phyloP scores from a whole-genome alignment of 1,140 invertebrate genomes.

The Gonatopus flavifemur region DNA sequence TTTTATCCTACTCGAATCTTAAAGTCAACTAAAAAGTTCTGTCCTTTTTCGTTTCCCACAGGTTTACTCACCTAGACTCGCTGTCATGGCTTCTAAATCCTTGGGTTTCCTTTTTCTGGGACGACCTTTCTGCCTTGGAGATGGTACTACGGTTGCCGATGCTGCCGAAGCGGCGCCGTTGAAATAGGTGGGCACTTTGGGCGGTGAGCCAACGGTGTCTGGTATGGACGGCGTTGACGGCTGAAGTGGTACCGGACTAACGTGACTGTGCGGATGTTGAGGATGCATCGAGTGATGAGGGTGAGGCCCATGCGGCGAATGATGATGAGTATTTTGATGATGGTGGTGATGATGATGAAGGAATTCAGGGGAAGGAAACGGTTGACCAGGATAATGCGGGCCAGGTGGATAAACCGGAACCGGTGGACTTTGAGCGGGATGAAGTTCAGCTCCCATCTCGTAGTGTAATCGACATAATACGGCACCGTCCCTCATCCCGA shows the following conservation, averaged over 20 bases:
- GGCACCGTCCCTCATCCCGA: slow-evolving; percentile 83
- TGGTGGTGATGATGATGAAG: slow-evolving; percentile 55
- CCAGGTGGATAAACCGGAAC: slow-evolving; percentile 57
- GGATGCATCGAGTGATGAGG: slow-evolving; percentile 59
- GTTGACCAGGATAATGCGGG: slow-evolving; percentile 59
- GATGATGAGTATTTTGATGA: slow-evolving; percentile 52
- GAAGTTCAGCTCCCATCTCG: slow-evolving; percentile 69
- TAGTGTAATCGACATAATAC: slow-evolving; percentile 85
- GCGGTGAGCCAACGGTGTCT: slow-evolving; percentile 47
- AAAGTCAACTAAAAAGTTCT: too few species aligned
- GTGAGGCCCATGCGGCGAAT: slow-evolving; percentile 41
- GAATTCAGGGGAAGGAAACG: slow-evolving; percentile 61
- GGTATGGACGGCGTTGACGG: slow-evolving; percentile 43
- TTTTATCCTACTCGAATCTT: neutral
- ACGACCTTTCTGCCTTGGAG: slow-evolving; percentile 85
- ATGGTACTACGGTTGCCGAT: slow-evolving; percentile 52
- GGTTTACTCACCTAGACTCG: slow-evolving; percentile 73
- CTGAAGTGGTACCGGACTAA: slow-evolving; percentile 51
- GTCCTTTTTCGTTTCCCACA: neutral
- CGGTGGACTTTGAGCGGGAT: slow-evolving; percentile 65
- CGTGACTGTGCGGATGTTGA: slow-evolving; percentile 51
- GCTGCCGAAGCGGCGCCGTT: slow-evolving; percentile 65
- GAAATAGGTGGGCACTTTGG: slow-evolving; percentile 69
- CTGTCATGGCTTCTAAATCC: slow-evolving; percentile 81
- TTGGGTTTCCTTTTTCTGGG: slow-evolving; percentile 90